Base-by-base conservation (phyloP, 2,888 invertebrate species). In the Isotomurus palustris region DNA sequence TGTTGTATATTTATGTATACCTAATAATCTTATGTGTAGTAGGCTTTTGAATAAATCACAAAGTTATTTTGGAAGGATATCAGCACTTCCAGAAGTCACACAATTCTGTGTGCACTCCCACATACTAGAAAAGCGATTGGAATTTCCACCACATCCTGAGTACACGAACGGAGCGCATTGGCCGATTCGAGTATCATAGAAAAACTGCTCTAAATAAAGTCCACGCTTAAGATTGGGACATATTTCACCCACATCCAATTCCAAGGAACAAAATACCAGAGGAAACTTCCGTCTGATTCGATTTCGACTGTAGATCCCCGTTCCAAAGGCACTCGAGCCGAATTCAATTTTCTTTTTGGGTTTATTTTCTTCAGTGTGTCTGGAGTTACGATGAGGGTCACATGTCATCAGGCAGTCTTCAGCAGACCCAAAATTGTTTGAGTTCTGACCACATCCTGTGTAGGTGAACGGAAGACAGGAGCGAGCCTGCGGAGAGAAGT, bases 111-210 rank as follows among this genome's bases (percentile, higher is more conserved):
- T 58, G 43, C 59, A 64, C 29, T 60, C 60, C 67, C 62, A 64
- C 2, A 64, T 38, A 5, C 56, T 25, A 0, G 52, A 40, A 44
- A 67, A 67, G 12, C 64, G 24, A 44, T 67, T 67, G 1, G 64
- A 62, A 44, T 67, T 67, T 10, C 67, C 62, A 14, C 61, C 67
- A 32, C 67, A 67, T n/a, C 67, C 67, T 40, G 62, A 64, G 53
- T 64, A 67, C 0, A 61, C 28, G 24, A 64, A 67, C 28, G 54
- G 58, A 14, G 27, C n/a, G 45, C 67, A 67, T 19, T 59, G 53
- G 41, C 64, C 62, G 10, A 17, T 56, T 3, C 53, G 54, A 2
- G 50, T 19, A 27, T 64, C 62, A 32, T 60, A 67, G 41, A 53
- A 61, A 36, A 51, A 67, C 35, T 67, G 62, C n/a, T 67, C 59